Evolutionary conservation across 2,888 invertebrate genomes (phyloP).

Genomic region (Xestia rhomboidea): DNA sequence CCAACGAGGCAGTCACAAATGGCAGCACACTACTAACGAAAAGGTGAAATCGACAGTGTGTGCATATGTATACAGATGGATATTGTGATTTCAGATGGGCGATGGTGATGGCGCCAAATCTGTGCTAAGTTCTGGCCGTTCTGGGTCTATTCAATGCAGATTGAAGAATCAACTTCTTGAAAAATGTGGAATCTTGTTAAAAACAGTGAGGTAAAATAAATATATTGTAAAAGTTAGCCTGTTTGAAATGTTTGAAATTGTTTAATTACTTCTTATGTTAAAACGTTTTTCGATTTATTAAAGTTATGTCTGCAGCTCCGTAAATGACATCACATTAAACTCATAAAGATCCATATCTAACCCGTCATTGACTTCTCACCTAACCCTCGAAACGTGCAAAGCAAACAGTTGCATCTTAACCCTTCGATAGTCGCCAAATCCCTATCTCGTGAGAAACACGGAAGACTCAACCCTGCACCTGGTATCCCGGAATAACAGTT

Average conservation of each 20-base stretch:
- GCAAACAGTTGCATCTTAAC: constrained; percentile 81
- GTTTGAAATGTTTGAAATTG: background rate
- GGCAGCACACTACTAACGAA: no score
- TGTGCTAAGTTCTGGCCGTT: background rate
- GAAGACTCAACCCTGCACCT: constrained; percentile 82
- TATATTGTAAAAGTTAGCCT: background rate
- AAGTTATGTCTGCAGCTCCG: background rate
- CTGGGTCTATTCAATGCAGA: background rate
- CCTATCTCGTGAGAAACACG: constrained; percentile 86
- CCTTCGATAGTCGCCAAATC: constrained; percentile 74
- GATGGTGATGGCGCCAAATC: background rate
- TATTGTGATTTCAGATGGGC: background rate
- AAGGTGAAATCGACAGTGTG: background rate
- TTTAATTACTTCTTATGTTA: background rate
- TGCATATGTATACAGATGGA: no score
- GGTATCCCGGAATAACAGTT: constrained; percentile 87
- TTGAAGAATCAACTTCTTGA: background rate
- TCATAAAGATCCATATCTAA: constrained; percentile 62
- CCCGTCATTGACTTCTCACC: constrained; percentile 64
- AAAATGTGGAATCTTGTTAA: background rate
- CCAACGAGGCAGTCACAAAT: no score
- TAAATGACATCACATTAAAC: constrained; percentile 35
- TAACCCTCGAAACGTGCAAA: constrained; percentile 60
- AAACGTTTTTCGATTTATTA: background rate
- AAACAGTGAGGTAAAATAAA: background rate